Conservation (phyloP, 1,140 invertebrate species). For the Cyrtorhinus lividipennis region DNA sequence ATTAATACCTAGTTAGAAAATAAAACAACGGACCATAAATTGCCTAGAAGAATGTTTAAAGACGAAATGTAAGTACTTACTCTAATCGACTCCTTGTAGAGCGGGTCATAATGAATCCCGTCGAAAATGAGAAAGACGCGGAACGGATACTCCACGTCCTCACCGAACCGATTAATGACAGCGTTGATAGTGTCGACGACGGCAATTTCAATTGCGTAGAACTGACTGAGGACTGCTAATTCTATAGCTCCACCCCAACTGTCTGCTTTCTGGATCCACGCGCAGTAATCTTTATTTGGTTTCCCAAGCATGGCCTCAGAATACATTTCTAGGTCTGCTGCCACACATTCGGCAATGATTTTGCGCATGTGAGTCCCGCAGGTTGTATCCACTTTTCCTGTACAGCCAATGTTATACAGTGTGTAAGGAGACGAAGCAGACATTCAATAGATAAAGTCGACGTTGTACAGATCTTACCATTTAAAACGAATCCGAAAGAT, state of each 20-base stretch:
- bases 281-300: conserved; percentile 71
- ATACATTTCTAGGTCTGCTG: conserved; percentile 58
- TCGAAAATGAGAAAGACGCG: conserved; percentile 86
- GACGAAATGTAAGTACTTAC: too few relatives aligned
- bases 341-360: conserved; percentile 70
- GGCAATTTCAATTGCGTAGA: conserved; percentile 83
- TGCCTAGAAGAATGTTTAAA: too few relatives aligned
- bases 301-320: conserved; percentile 76
- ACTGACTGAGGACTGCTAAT: conserved; percentile 70
- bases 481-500: conserved; percentile 54
- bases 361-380: conserved; percentile 60
- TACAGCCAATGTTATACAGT: not conserved
- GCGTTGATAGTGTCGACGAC: conserved; percentile 83
- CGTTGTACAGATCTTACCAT: conserved; percentile 36
- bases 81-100: conserved; percentile 62
- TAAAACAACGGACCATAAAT: too few relatives aligned
- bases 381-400: conserved; percentile 57
- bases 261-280: conserved; percentile 66
- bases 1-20: not conserved
- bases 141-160: conserved; percentile 71
- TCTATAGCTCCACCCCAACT: conserved; percentile 96
- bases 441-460: too few relatives aligned
- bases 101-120: conserved; percentile 90
- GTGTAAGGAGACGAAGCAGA: too few relatives aligned
- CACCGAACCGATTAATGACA: conserved; percentile 84